Evolutionary conservation across 92 coral and sea anemone species (phyloP), one percentile per base, ranked within the genome.

Genomic region (Heliopora coerulea): DNA sequence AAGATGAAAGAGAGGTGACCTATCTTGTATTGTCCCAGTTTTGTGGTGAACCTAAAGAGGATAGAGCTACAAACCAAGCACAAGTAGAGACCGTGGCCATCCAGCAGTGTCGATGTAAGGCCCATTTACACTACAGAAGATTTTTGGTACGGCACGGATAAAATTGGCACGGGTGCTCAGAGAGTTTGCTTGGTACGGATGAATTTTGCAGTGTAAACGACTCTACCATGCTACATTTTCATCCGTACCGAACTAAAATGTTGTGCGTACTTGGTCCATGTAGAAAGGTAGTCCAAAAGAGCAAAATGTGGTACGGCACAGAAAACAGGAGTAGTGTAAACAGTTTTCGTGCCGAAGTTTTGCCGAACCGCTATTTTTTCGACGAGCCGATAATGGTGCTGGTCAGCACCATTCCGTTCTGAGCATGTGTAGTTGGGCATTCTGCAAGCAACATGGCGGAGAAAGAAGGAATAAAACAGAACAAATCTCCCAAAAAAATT

Each of bases 201-300:
- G 39, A 10, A 33, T 73, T 73, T 73, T 74, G 67, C 21, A 56
- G 81, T 82, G 81, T 82, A 64, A 82, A 82, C 67, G 62, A 37
- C 54, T 82, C 78, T 39, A 64, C 68, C 77, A 32, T 63, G 32
- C 50, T 32, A 29, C 50, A 63, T 0, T 63, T 63, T 62, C 61
- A 48, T 35, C 85, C 41, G 74, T 73, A 64, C 85, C 65, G 80
- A 41, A 73, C 79, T 54, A 81, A 81, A 81, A 48, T 60, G 46
- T 81, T 25, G 57, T 78, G 56, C 62, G 85, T 81, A 69, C 85
- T 68, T 27, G 85, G 85, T 41, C 85, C 79, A 4, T 17, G 54
- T 81, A 40, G 33, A 49, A 52, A 73, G 74, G 80, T 73, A 81
- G 75, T 63, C 80, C 80, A 35, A 73, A 60, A 69, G 62, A 39